Conservation (phyloP, 2,113 vertebrate genomes). For the Pelodiscus sinensis region DNA sequence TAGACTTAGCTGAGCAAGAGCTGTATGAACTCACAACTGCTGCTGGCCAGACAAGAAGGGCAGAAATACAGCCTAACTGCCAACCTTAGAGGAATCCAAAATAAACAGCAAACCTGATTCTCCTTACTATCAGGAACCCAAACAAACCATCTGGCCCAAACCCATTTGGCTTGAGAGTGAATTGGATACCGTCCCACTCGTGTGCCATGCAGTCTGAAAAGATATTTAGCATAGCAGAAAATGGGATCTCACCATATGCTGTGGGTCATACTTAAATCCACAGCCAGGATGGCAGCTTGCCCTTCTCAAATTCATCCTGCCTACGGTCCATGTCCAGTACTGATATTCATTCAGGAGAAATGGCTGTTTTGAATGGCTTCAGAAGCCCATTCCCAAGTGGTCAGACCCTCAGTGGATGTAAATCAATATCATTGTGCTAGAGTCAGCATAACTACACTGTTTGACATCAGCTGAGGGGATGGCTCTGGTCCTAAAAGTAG, state of each 20-base stretch:
- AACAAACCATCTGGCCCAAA: constrained; percentile 33
- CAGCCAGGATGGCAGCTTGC: not conserved
- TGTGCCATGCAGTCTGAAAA: not conserved
- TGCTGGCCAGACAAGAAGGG: constrained; percentile 25
- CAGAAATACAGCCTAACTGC: constrained; percentile 35
- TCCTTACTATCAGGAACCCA: constrained; percentile 53
- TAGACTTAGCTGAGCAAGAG: constrained; percentile 36
- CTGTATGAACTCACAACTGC: not conserved
- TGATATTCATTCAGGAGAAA: not conserved
- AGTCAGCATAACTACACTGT: fast-evolving
- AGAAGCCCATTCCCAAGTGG: fast-evolving
- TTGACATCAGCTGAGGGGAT: not conserved
- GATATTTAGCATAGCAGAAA: not conserved
- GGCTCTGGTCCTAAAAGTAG: not conserved
- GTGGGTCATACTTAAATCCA: constrained; percentile 3
- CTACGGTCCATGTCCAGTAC: not conserved
- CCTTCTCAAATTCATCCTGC: not conserved
- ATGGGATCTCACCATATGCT: not conserved
- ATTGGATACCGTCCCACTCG: constrained; percentile 51
- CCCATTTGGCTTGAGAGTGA: not conserved
- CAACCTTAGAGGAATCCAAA: constrained; percentile 43
- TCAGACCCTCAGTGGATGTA: not conserved
- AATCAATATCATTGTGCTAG: fast-evolving
- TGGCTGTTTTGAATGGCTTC: not conserved
- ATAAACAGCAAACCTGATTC: constrained; percentile 38